phyloP scores from a whole-genome alignment of 2,113 vertebrate species.

The Xiphias gladius region DNA sequence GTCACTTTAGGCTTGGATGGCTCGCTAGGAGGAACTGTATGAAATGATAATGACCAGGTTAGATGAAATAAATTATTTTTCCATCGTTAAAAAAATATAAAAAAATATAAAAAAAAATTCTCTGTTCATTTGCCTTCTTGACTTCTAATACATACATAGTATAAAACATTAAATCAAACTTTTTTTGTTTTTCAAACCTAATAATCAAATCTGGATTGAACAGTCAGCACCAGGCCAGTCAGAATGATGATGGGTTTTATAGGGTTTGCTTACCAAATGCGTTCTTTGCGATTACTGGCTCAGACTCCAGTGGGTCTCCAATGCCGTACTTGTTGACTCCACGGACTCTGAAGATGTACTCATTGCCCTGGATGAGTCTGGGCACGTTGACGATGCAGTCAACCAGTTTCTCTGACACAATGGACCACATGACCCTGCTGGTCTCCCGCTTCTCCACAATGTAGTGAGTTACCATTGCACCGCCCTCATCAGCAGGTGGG shows the following conservation, averaged over 20 bases:
- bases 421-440: constrained; percentile 95
- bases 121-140: too few species aligned
- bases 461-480: constrained; percentile 95
- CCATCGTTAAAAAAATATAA: background rate
- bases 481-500: constrained; percentile 94
- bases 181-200: background rate
- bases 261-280: constrained; percentile 89
- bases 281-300: constrained; percentile 92
- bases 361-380: constrained; percentile 97
- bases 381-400: constrained; percentile 92
- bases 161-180: background rate
- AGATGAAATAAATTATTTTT: background rate
- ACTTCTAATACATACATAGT: background rate
- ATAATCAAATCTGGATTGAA: background rate
- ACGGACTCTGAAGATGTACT: constrained; percentile 96
- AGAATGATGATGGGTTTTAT: background rate
- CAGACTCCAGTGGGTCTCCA: constrained; percentile 94
- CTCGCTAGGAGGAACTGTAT: constrained; percentile 92
- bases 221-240: too few species aligned
- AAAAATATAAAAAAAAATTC: background rate
- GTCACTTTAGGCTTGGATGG: constrained; percentile 92
- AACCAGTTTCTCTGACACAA: constrained; percentile 93
- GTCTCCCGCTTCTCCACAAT: constrained; percentile 97
- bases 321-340: constrained; percentile 97
- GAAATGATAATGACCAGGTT: constrained; percentile 10